Evolutionary conservation across 2,113 vertebrate genomes (phyloP), one percentile per base, ranked within the genome.

Genomic region (Prinia subflava): DNA sequence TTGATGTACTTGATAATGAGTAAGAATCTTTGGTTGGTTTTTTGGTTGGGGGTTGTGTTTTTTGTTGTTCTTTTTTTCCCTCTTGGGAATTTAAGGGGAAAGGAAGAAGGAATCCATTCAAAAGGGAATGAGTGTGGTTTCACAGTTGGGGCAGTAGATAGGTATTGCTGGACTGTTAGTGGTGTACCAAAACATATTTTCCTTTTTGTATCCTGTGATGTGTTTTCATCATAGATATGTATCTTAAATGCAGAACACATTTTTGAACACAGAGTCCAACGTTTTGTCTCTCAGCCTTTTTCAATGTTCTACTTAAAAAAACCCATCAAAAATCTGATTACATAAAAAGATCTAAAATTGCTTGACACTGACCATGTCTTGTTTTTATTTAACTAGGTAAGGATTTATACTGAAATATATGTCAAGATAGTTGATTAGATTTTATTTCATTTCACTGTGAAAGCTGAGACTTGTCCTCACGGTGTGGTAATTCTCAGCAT

Each of bases 361-460:
- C 13, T 35, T 71, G 39, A 49, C 11, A 30, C 8, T n/a, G 9
- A 9, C n/a, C 8, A 27, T 0, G 0, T 22, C 22, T 56, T 70
- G 20, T 10, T 57, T 64, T 50, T 55, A 31, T 59, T 55, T 73
- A 53, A 18, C 21, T 6, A 27, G 0, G 1, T 52, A 74, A 53
- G 21, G 39, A 39, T 74, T 87, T 87, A 6, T 49, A 41, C 9
- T 64, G 35, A 62, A 86, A 70, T 87, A 25, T 15, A 14, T 24
- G 24, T 76, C 11, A 47, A 14, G 25, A 25, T 59, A 59, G 25
- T 60, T 59, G 24, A 65, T 83, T 22, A 60, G 33, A 25, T 60
- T 68, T 70, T 5, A n/a, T 75, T 75, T 84, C 30, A n/a, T 75
- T 75, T 84, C 30, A 9, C 15, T 3, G 1, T 83, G 55, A 65